Base-by-base conservation (phyloP, 2,113 vertebrate genomes). In the Gobius niger region DNA sequence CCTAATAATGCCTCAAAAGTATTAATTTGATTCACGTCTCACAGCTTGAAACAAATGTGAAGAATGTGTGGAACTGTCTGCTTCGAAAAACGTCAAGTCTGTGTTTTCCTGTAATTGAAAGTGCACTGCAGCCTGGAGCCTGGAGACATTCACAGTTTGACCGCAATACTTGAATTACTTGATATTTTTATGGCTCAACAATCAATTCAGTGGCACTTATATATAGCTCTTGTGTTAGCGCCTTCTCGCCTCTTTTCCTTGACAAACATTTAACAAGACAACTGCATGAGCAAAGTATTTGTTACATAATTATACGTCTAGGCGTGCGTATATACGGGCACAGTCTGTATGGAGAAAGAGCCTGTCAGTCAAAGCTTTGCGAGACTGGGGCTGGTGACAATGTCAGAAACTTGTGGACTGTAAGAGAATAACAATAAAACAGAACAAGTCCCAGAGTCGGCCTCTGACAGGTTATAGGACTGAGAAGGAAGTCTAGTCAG, bases 371-470 rank as follows among this genome's bases (percentile, higher is more conserved):
- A 66, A 74, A 81, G 60, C 54, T 68, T 67, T 67, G 51, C 44
- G 72, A 54, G 68, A 73, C 7, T 4, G 42, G 41, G 68, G 62
- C 56, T 44, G 11, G 80, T 79, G 81, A 83, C 76, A 79, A 64
- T 57, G 83, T 87, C 82, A 85, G 65, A 67, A 65, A 74, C 67
- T 62, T 80, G 73, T 76, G 73, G 81, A 83, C 81, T 80, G 76
- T 50, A 24, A 42, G 49, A 73, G 78, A 87, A 87, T 83, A 81
- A 51, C 61, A 83, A 85, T n/a, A 54, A 78, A 71, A 16, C 11
- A 15, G 59, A 46, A 68, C 63, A 71, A 56, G 65, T 80, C 73
- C 80, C 73, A 65, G 47, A 56, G 76, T 67, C 74, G 19, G 19
- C 60, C 73, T 76, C 56, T 72, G 80, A 66, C 80, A 82, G 85